Evolutionary conservation across 2,113 vertebrate genomes (phyloP), one percentile per base, ranked within the genome.

Genomic region (Nibea albiflora): DNA sequence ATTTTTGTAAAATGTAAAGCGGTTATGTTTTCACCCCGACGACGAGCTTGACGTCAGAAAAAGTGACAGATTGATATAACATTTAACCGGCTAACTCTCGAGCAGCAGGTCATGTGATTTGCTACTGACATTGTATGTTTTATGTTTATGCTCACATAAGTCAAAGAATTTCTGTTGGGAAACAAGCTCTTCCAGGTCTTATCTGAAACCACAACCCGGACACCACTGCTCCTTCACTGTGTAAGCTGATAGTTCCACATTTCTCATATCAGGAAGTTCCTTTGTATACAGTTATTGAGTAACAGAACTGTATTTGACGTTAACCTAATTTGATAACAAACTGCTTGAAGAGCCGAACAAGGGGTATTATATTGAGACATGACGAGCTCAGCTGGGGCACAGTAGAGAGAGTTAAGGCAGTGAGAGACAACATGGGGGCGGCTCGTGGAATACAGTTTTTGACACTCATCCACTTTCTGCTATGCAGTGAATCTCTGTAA

Each of bases 401-500:
- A 80, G 10, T 56, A 9, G 1, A 31, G 5, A 24, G 8, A 12
- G 56, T 75, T 47, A 8, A 31, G 4, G 16, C 39, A 73, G n/a
- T 50, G 56, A 76, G 19, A 22, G 46, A 57, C 85, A 88, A 64
- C 60, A 92, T 92, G 91, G 68, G 58, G 22, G 7, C 56, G 14
- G 11, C 49, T 71, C 22, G 3, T 71, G 73, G 35, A 47, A 28
- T 92, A 4, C 73, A 80, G 50, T 74, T 80, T 71, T 3, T 90
- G 66, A 57, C 66, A 24, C 47, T 89, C 0, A 0, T 88, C 4
- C 65, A 67, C 64, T 11, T 88, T 44, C 44, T 89, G 31, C 54
- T 86, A 0, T 85, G 66, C 80, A 89, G 82, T 79, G 56, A 78
- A 73, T 85, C 74, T 80, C n/a, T 85, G 91, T 93, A 82, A 84